Evolutionary conservation across 1,140 invertebrate species (phyloP).

Genomic region (Leucophenga varia): DNA sequence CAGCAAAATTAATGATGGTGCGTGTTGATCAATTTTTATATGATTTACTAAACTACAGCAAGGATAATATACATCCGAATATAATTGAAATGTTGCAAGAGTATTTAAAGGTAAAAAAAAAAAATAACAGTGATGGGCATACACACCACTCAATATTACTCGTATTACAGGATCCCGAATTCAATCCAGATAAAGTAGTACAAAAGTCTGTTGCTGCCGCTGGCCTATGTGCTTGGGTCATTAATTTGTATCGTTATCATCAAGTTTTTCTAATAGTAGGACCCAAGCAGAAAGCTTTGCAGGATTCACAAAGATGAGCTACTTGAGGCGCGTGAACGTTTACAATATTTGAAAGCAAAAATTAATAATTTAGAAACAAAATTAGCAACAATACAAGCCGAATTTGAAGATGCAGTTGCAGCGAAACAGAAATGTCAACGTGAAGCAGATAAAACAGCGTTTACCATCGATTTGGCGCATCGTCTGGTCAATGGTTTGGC

Average conservation of each 20-base stretch:
- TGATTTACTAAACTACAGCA: constrained; percentile 86
- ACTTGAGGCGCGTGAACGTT: constrained; percentile 79
- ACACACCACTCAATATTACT: background rate
- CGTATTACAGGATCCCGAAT: constrained; percentile 68
- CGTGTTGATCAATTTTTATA: constrained; percentile 81
- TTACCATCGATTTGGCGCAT: constrained; percentile 89
- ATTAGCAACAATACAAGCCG: constrained; percentile 71
- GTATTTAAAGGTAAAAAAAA: constrained; percentile 48
- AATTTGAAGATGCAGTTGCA: constrained; percentile 81
- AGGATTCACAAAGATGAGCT: constrained; percentile 85
- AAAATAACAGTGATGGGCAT: background rate
- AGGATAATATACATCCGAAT: constrained; percentile 90
- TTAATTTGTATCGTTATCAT: constrained; percentile 90
- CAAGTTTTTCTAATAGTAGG: constrained; percentile 91
- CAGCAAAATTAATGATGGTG: constrained; percentile 74
- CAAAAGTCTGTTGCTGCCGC: constrained; percentile 89
- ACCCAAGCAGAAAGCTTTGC: constrained; percentile 79
- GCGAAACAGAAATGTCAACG: constrained; percentile 87
- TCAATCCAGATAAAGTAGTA: constrained; percentile 82
- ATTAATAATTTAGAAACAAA: constrained; percentile 76
- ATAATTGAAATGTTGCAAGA: constrained; percentile 73
- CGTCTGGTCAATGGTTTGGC: constrained; percentile 91
- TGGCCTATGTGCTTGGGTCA: constrained; percentile 91
- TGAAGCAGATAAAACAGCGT: constrained; percentile 80
- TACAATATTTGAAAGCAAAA: constrained; percentile 71